A percentile compares a stretch with the other conserved stretches of the same genome.
These are phyloP conservation scores for Suillia variegata DNA, from an alignment of 2,888 invertebrate genomes.

Conservation along the genomic window DNA sequence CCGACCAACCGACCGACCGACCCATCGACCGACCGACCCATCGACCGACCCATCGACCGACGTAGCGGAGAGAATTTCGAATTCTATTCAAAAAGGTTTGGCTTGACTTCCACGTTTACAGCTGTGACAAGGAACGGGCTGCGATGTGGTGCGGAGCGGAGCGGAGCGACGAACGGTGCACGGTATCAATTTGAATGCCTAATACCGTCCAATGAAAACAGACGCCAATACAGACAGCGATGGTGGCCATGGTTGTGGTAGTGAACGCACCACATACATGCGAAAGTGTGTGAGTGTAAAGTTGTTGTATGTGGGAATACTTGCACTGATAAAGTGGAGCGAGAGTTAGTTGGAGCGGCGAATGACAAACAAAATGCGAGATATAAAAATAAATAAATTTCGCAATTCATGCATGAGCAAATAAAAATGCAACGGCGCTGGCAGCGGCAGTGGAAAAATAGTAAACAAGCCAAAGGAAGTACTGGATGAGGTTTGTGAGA, in stretches of 20 bases:
- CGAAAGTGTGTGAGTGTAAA: not conserved
- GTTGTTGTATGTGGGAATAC: too few relatives aligned
- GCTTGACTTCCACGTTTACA: too few relatives aligned
- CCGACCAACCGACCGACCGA: not conserved
- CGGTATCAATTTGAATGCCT: slow-evolving; percentile 33
- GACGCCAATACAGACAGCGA: slow-evolving; percentile 20
- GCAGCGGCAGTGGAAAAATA: not conserved
- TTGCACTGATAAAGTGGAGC: slow-evolving; percentile 1
- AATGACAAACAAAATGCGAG: too few relatives aligned
- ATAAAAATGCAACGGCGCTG: slow-evolving; percentile 4
- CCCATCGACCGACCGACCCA: not conserved
- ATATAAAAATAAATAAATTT: slow-evolving; percentile 11
- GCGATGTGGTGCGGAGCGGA: too few relatives aligned
- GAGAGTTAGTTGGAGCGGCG: slow-evolving; percentile 50
- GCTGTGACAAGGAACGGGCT: too few relatives aligned
- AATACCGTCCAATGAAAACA: slow-evolving; percentile 38
- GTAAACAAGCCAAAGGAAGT: not conserved
- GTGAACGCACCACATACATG: not conserved
- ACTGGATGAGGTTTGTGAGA: not conserved
- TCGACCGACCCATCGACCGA: not conserved
- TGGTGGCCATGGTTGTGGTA: slow-evolving; percentile 6
- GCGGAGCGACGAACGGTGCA: not conserved
- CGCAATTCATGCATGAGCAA: slow-evolving; percentile 13
- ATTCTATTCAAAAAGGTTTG: not conserved
- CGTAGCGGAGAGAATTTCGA: not conserved